These are phyloP conservation scores for Cephus runcator DNA, from an alignment of 2,888 invertebrate genomes.

Conservation along the genomic window DNA sequence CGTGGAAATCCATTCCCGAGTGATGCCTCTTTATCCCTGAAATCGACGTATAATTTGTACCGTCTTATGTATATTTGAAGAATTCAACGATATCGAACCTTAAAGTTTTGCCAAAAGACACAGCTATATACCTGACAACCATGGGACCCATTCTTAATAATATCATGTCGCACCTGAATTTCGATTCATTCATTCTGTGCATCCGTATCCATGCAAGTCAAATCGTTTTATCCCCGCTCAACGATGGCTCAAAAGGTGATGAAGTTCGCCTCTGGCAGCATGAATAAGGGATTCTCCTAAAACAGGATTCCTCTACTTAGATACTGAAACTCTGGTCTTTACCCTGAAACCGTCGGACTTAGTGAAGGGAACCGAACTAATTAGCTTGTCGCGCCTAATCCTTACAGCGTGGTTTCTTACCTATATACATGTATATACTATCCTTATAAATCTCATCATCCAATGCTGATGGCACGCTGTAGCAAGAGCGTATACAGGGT, in stretches of 20 bases:
- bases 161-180: not conserved
- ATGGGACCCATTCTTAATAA: not conserved
- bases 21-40: conserved; percentile 8
- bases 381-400: conserved; percentile 9
- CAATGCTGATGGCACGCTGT: not conserved
- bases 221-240: not conserved
- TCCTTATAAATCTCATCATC: not conserved
- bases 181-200: not conserved
- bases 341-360: conserved; percentile 16
- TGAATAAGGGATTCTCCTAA: not conserved
- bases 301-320: not conserved
- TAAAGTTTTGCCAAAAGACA: not conserved
- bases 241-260: not conserved
- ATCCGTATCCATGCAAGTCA: not conserved
- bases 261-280: not conserved
- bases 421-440: not conserved
- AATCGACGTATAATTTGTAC: conserved; percentile 11
- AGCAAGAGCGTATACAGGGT: not conserved
- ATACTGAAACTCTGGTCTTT: not conserved
- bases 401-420: not conserved
- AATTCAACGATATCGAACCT: not conserved
- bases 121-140: not conserved
- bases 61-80: conserved; percentile 2
- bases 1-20: too few relatives aligned
- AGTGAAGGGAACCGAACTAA: conserved; percentile 22